Percentiles rank a stretch among this genome's conserved stretches.
Evolutionary conservation across 2,797 vertebrate genomes (phyloP).

Genomic region (Dermochelys coriacea): DNA sequence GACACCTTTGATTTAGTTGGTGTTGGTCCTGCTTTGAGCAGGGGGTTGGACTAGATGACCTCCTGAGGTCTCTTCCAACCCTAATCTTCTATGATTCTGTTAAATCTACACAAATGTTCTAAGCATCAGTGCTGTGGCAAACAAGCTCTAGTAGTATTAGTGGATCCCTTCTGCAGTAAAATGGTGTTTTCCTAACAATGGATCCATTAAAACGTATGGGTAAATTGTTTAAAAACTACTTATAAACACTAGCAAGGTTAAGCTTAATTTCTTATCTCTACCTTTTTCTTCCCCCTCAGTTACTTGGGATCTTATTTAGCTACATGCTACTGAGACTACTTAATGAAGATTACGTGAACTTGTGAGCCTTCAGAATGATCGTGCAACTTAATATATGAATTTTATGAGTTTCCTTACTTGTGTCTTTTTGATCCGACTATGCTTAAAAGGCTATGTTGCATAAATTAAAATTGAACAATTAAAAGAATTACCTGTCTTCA

Average conservation of each 20-base stretch:
- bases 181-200: neutral
- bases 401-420: neutral
- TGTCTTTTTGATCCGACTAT: neutral
- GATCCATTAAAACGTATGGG: neutral
- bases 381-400: neutral
- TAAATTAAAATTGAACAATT: neutral
- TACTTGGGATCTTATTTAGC: conserved; percentile 19
- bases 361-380: neutral
- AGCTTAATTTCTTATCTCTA: neutral
- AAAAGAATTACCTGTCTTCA: neutral
- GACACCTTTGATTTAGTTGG: too few species aligned
- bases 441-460: neutral
- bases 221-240: neutral
- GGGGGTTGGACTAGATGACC: too few species aligned
- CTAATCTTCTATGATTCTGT: too few species aligned
- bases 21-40: too few species aligned
- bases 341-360: neutral
- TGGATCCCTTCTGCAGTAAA: neutral
- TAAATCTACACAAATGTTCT: neutral
- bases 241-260: neutral
- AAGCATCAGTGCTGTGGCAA: neutral
- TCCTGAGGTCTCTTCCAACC: too few species aligned
- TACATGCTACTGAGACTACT: conserved; percentile 23
- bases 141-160: neutral
- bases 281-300: neutral